phyloP scores from a whole-genome alignment of 2,113 vertebrate species.

The Lampris megalopsis region DNA sequence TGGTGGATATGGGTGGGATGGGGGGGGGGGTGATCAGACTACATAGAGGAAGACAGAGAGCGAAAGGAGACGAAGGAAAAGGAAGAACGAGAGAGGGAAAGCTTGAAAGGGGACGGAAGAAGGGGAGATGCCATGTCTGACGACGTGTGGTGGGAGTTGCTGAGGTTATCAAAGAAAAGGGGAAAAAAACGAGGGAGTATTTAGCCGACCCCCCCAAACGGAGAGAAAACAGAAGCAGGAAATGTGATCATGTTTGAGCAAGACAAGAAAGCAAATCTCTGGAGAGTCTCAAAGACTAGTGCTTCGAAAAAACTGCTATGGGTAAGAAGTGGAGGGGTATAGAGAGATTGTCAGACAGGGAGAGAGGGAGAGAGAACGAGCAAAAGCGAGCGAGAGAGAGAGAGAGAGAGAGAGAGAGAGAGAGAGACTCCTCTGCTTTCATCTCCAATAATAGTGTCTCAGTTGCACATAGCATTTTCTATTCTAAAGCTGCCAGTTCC shows the following conservation, averaged over 20 bases:
- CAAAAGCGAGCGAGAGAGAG: not conserved
- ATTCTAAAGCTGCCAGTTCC: slow-evolving; percentile 57
- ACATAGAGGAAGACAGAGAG: slow-evolving; percentile 15
- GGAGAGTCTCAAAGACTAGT: slow-evolving; percentile 30
- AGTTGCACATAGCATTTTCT: slow-evolving; percentile 48
- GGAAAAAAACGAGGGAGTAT: not conserved
- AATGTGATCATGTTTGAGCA: slow-evolving; percentile 27
- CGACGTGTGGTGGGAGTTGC: not conserved
- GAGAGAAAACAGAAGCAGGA: slow-evolving; percentile 1
- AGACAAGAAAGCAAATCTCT: not conserved
- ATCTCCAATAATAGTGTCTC: slow-evolving; percentile 70
- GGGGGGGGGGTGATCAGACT: slow-evolving; percentile 13
- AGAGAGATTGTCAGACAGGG: no score
- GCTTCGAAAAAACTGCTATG: slow-evolving; percentile 38
- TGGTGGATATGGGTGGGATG: slow-evolving; percentile 7
- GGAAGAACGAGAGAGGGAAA: slow-evolving; percentile 12
- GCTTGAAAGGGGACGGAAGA: slow-evolving; percentile 28
- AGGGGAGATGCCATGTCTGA: slow-evolving; percentile 29
- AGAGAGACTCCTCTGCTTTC: slow-evolving; percentile 56
- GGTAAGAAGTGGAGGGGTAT: slow-evolving; percentile 8
- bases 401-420: slow-evolving; percentile 12
- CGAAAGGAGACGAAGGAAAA: slow-evolving; percentile 43
- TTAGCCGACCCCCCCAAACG: slow-evolving; percentile 3
- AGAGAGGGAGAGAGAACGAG: not conserved
- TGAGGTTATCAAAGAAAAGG: slow-evolving; percentile 22